Base-by-base conservation (phyloP, 2,888 invertebrate genomes). In the Drosophila pseudotakahashii region DNA sequence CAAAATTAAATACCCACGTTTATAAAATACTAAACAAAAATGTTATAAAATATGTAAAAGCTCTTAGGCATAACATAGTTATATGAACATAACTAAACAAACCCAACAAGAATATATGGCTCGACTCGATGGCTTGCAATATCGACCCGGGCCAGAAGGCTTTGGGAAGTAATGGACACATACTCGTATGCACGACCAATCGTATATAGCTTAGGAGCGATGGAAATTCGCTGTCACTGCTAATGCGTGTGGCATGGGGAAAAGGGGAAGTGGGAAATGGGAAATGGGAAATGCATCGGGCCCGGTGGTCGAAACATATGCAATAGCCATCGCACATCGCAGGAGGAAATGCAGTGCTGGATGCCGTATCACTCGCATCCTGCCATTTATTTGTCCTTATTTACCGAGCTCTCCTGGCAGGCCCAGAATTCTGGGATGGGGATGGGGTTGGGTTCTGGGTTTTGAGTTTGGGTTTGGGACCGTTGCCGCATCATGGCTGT, bases 401-500 rank as follows among this genome's bases (percentile, higher is more conserved):
- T 70, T 70, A 58, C 72, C 57, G 42, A 54, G 41, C 66, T 74
- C 77, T 73, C 55, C 64, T 64, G 66, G 79, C 76, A 81, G 60
- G 50, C 48, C 11, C 47, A 26, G 23, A 42, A 13, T 55, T 62
- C 60, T 34, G 61, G 45, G 42, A 42, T 10, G 37, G 42, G 34
- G 19, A 11, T n/a, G 45, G 32, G 13, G 26, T 13, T 55, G 64
- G 42, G 42, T 3, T 10, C 3, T 26, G 19, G 54, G 53, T 32
- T 7, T 14, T 7, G 23, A 59, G 19, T 51, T 58, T 52, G 73
- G 63, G 19, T 47, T 58, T 52, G 73, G 59, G 23, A 73, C 68
- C 78, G 79, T 86, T 88, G 86, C 84, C 81, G 79, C 85, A 85
- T 89, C 83, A 88, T 87, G 85, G 85, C 80, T 77, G 88, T 77